Conservation (phyloP, 2,113 vertebrate species). For the Heloderma charlesbogerti region DNA sequence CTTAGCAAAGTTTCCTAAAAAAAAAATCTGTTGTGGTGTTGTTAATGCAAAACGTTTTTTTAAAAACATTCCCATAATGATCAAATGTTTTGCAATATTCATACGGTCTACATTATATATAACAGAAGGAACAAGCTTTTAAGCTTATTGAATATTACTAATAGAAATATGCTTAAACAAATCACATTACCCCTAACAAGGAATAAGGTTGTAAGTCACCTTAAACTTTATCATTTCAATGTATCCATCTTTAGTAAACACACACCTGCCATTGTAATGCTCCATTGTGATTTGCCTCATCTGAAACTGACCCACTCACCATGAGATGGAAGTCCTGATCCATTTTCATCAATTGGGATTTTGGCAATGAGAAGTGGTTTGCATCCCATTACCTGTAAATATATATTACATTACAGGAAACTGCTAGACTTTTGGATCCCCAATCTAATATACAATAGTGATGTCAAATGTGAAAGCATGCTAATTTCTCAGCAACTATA, state of each 20-base stretch:
- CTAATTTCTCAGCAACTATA: not conserved
- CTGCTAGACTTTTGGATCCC: not conserved
- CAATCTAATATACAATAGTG: not conserved
- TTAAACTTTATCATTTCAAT: not conserved
- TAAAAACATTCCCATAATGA: not conserved
- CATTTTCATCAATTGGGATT: not conserved
- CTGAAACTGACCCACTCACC: not conserved
- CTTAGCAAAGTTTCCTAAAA: slow-evolving; percentile 30
- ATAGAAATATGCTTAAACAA: not conserved
- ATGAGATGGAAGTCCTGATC: slow-evolving; percentile 8
- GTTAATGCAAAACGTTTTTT: not conserved
- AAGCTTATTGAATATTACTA: not conserved
- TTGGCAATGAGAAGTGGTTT: not conserved
- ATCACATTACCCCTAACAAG: not conserved
- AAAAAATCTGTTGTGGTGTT: not conserved
- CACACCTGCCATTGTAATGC: not conserved
- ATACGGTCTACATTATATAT: not conserved
- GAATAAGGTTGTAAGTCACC: not conserved
- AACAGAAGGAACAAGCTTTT: not conserved
- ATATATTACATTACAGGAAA: slow-evolving; percentile 1
- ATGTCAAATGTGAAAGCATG: not conserved
- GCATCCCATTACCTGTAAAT: not conserved
- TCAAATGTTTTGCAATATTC: not conserved
- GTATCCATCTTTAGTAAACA: not conserved
- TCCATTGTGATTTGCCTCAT: not conserved